Base-by-base conservation (phyloP, 1,140 invertebrate species). In the Manduca sexta region DNA sequence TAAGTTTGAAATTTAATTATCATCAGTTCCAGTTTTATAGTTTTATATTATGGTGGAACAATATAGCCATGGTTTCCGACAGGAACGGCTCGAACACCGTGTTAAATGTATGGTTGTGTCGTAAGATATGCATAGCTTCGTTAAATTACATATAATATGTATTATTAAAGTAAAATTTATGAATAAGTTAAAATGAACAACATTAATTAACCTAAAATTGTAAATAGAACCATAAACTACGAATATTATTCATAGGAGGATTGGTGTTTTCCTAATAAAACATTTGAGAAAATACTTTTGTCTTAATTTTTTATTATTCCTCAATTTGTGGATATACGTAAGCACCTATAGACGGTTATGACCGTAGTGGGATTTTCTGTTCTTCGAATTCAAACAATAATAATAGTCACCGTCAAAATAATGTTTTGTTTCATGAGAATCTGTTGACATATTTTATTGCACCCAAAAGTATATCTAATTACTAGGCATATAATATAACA, bases 101-200 rank as follows among this genome's bases (percentile, higher is more conserved):
- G 79, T 83, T 84, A 79, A 84, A 81, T 83, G 66, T 83, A 84
- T 85, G 82, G 82, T 85, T 85, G 82, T 85, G 82, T 85, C 82
- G 76, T 85, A 83, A 78, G 70, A 79, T 81, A 82, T 82, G 70
- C 71, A 78, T 83, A 84, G 81, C 78, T 84, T 83, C 69, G 77
- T 83, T 84, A 81, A 70, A 71, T 50, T 69, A 77, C 71, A 69
- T 43, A 43, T n/a, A n/a, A n/a, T 26, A 12, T 74, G 68, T 79
- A 81, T 70, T 72, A 74, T 63, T 80, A 76, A 77, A 75, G 41
- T 49, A 52, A 52, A 57, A 38, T 63, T 67, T 78, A 75, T 67
- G 65, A 57, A 66, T 82, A 82, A 69, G 69, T 74, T 75, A 64
- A 46, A 66, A 69, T 74, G 64, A 75, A 68, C 56, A 56, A 58